Evolutionary conservation across 2,888 invertebrate species (phyloP).

Genomic region (Strigamia transsilvanica): DNA sequence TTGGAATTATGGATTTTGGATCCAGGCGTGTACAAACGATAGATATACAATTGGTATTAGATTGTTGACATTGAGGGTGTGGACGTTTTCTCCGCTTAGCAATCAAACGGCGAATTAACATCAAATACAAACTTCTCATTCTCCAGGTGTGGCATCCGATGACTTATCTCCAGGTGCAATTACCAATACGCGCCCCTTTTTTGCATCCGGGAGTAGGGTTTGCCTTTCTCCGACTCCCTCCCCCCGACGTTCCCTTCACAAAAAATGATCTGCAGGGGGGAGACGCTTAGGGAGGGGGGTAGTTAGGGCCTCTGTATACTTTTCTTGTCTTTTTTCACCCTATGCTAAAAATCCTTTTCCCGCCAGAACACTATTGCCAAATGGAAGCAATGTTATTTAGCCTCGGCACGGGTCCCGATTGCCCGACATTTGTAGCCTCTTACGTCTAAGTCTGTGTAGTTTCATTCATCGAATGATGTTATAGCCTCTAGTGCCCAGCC

Average conservation of each 20-base stretch:
- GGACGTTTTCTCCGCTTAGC: neutral
- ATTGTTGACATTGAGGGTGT: conserved; percentile 30
- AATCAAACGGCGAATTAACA: conserved; percentile 16
- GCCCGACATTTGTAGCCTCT: conserved; percentile 7
- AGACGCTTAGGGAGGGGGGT: neutral
- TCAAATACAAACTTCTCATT: conserved; percentile 23
- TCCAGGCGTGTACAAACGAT: conserved; percentile 18
- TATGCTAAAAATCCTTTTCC: conserved; percentile 4
- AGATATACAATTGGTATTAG: neutral
- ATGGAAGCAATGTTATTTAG: conserved; percentile 21
- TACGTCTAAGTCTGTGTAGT: conserved; percentile 34
- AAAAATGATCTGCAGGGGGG: conserved; percentile 20
- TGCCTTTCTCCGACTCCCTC: neutral
- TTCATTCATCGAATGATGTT: conserved; percentile 33
- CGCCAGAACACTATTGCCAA: conserved; percentile 42
- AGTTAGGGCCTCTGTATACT: neutral
- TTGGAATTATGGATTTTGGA: conserved; percentile 29
- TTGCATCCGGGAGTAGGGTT: conserved; percentile 36
- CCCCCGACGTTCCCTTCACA: conserved; percentile 24
- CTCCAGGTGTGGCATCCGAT: conserved; percentile 36
- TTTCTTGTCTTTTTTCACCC: neutral
- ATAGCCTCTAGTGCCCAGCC: conserved; percentile 39
- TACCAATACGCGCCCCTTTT: conserved; percentile 44
- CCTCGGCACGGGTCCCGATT: conserved; percentile 26
- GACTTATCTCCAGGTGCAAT: conserved; percentile 42